A percentile compares a stretch with the other conserved stretches of the same genome.
Evolutionary conservation across 2,888 invertebrate species (phyloP).

Genomic region (Chelonus formosanus): DNA sequence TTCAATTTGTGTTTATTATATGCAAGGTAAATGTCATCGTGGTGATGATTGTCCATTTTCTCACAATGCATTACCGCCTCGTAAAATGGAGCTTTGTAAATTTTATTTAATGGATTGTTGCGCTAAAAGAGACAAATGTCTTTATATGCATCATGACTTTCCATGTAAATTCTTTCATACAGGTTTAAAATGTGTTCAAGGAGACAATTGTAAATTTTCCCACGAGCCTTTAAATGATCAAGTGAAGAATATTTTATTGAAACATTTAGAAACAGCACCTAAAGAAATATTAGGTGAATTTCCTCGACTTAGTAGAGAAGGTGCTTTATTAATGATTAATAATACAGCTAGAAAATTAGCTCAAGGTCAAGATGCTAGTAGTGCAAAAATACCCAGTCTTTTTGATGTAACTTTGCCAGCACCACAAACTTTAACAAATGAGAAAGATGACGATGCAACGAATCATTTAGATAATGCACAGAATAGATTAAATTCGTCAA

Average conservation of each 20-base stretch:
- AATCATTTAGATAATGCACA: slow-evolving; percentile 38
- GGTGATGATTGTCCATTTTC: slow-evolving; percentile 87
- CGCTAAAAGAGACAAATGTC: slow-evolving; percentile 93
- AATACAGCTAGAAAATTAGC: slow-evolving; percentile 57
- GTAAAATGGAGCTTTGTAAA: slow-evolving; percentile 94
- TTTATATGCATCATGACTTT: slow-evolving; percentile 96
- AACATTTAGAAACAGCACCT: slow-evolving; percentile 89
- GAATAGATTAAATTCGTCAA: slow-evolving; percentile 42
- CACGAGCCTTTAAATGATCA: slow-evolving; percentile 89
- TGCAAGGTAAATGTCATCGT: slow-evolving; percentile 88
- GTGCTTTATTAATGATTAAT: slow-evolving; percentile 71
- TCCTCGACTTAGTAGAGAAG: slow-evolving; percentile 81
- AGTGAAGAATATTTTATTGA: slow-evolving; percentile 66
- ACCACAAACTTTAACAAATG: slow-evolving; percentile 41
- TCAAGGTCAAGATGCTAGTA: slow-evolving; percentile 53
- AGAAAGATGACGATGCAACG: slow-evolving; percentile 55
- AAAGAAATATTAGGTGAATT: slow-evolving; percentile 92
- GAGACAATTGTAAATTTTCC: slow-evolving; percentile 92
- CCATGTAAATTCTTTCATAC: slow-evolving; percentile 98
- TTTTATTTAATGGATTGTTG: slow-evolving; percentile 96
- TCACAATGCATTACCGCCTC: slow-evolving; percentile 82
- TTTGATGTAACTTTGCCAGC: slow-evolving; percentile 62
- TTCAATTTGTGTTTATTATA: slow-evolving; percentile 82
- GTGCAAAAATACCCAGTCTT: slow-evolving; percentile 63
- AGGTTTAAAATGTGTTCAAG: slow-evolving; percentile 82